Conservation (phyloP, 2,797 vertebrate species). For the Triplophysa bombifrons region DNA sequence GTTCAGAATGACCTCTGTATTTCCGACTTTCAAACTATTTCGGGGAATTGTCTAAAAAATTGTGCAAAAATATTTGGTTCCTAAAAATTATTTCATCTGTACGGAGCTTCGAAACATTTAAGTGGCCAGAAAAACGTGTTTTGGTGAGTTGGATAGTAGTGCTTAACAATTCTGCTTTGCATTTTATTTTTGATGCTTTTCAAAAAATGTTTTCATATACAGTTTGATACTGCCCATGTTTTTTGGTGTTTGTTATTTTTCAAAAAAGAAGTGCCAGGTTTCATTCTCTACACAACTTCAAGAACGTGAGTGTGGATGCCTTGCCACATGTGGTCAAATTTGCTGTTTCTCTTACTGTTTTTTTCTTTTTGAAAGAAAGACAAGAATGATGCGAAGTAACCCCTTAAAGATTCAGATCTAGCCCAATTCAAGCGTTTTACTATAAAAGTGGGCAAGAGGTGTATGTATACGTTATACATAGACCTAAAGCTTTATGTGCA, state of each 20-base stretch:
- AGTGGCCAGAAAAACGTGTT: not conserved
- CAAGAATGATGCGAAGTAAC: conserved; percentile 1
- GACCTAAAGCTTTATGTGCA: conserved; percentile 74
- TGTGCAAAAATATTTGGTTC: not conserved
- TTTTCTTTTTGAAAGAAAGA: not conserved
- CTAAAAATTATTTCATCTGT: not conserved
- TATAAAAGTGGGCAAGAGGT: conserved; percentile 68
- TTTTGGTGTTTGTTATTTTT: not conserved
- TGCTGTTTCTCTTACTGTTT: not conserved
- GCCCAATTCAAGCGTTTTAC: conserved; percentile 71
- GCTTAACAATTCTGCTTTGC: conserved; percentile 6
- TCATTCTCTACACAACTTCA: not conserved
- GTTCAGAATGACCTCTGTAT: not conserved
- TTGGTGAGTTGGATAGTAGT: not conserved
- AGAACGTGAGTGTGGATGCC: not conserved
- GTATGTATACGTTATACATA: conserved; percentile 72
- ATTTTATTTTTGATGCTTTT: not conserved
- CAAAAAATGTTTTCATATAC: not conserved
- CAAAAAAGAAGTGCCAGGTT: conserved; percentile 27
- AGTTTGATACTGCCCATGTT: conserved; percentile 11
- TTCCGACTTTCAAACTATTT: not conserved
- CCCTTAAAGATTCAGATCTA: conserved; percentile 54
- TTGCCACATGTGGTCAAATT: not conserved
- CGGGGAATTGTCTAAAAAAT: conserved; percentile 1
- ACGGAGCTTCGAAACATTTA: not conserved